A percentile compares a stretch with the other conserved stretches of the same genome.
These are phyloP conservation scores for Actinemys pallida DNA, from an alignment of 2,113 vertebrate genomes.

Conservation along the genomic window DNA sequence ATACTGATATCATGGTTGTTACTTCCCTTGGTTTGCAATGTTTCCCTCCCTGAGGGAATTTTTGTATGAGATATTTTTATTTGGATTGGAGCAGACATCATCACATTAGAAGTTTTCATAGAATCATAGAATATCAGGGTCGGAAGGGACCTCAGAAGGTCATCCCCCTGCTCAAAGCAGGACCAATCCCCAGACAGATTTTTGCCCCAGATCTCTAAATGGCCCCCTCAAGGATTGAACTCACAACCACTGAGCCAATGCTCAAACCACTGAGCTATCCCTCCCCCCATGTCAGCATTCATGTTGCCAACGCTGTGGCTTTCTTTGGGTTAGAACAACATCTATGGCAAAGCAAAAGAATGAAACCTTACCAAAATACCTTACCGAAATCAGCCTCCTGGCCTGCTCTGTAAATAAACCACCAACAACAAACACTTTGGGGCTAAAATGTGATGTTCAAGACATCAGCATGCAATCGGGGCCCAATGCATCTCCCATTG, in stretches of 20 bases:
- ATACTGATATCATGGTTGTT: neutral
- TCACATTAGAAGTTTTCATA: neutral
- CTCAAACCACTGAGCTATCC: too few species aligned
- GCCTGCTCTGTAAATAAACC: neutral
- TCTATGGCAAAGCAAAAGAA: neutral
- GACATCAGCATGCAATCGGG: neutral
- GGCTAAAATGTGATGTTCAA: neutral
- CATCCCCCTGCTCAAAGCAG: too few species aligned
- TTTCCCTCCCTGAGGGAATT: neutral
- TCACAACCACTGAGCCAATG: too few species aligned
- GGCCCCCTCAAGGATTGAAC: too few species aligned
- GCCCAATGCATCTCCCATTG: neutral
- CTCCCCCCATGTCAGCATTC: neutral
- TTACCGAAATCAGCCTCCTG: neutral
- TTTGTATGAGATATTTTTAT: neutral
- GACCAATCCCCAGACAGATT: too few species aligned
- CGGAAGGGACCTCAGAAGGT: too few species aligned
- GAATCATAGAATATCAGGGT: too few species aligned
- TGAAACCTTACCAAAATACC: neutral
- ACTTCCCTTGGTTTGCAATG: neutral
- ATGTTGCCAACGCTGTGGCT: neutral
- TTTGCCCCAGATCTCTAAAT: too few species aligned
- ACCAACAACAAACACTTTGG: neutral
- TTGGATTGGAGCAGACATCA: conserved; percentile 15
- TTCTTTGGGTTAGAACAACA: neutral